These are phyloP conservation scores for Nymphalis c-album DNA, from an alignment of 2,888 invertebrate species.

Conservation along the genomic window DNA sequence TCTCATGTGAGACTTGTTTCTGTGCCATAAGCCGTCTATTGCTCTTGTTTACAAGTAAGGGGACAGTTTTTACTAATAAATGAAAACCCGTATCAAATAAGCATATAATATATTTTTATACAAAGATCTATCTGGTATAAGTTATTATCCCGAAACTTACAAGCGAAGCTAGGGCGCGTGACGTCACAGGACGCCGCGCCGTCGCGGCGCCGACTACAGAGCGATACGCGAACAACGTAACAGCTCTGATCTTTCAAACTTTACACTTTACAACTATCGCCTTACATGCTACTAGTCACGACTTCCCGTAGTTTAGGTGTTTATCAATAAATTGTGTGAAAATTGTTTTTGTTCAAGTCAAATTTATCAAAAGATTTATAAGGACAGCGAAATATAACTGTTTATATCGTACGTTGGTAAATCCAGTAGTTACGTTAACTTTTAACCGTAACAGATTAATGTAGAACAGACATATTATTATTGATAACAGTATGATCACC, in stretches of 20 bases:
- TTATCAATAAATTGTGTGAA: slow-evolving; percentile 2
- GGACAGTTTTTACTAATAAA: too few relatives aligned
- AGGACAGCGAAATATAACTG: too few relatives aligned
- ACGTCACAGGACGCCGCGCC: slow-evolving; percentile 40
- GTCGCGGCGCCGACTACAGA: slow-evolving; percentile 33
- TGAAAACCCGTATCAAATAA: too few relatives aligned
- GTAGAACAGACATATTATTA: too few relatives aligned
- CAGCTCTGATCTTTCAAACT: slow-evolving; percentile 19
- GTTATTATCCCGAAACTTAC: neutral
- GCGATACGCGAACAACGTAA: slow-evolving; percentile 13
- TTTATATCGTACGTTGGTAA: too few relatives aligned
- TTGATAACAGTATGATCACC: too few relatives aligned
- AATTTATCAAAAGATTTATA: neutral
- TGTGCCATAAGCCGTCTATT: too few relatives aligned
- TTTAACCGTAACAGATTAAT: too few relatives aligned
- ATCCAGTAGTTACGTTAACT: too few relatives aligned
- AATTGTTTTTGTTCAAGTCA: slow-evolving; percentile 1
- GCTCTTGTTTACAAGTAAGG: too few relatives aligned
- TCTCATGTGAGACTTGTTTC: neutral
- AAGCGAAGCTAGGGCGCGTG: slow-evolving; percentile 11
- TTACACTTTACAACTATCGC: slow-evolving; percentile 20
- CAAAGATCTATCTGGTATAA: too few relatives aligned
- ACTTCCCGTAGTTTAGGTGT: slow-evolving; percentile 3
- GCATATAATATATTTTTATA: too few relatives aligned
- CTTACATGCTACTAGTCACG: slow-evolving; percentile 1